These are phyloP conservation scores for Sebastes fasciatus DNA, from an alignment of 2,113 vertebrate genomes.

Conservation along the genomic window DNA sequence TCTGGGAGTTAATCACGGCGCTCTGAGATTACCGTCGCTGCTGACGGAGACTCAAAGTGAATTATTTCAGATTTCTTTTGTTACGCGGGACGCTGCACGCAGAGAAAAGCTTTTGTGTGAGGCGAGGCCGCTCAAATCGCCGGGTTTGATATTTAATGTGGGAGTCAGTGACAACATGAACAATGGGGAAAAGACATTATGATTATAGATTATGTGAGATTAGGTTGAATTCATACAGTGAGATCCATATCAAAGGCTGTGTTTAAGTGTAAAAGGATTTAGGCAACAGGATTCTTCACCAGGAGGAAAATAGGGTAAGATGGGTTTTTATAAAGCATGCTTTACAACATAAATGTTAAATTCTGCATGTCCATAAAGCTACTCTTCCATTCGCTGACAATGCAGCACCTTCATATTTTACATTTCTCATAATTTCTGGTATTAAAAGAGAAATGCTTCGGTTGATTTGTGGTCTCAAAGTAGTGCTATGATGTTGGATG, in stretches of 20 bases:
- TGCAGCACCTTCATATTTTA: neutral
- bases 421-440: neutral
- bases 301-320: neutral
- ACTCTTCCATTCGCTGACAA: neutral
- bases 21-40: neutral
- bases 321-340: neutral
- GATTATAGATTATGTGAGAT: slow-evolving; percentile 44
- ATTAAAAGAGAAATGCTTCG: neutral
- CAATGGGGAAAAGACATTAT: slow-evolving; percentile 32
- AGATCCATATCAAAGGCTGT: neutral
- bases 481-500: no score
- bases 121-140: slow-evolving; percentile 18
- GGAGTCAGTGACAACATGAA: slow-evolving; percentile 16
- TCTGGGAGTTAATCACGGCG: slow-evolving; percentile 2
- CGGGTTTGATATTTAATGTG: slow-evolving; percentile 21
- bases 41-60: slow-evolving; percentile 20
- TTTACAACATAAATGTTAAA: neutral
- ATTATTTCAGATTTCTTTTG: slow-evolving; percentile 36
- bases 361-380: neutral
- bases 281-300: neutral
- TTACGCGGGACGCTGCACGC: neutral
- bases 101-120: slow-evolving; percentile 42
- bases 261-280: neutral
- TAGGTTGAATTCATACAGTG: neutral
- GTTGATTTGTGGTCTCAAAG: neutral